Conservation (phyloP, 2,797 vertebrate genomes). For the Acestrorhynchus altus region DNA sequence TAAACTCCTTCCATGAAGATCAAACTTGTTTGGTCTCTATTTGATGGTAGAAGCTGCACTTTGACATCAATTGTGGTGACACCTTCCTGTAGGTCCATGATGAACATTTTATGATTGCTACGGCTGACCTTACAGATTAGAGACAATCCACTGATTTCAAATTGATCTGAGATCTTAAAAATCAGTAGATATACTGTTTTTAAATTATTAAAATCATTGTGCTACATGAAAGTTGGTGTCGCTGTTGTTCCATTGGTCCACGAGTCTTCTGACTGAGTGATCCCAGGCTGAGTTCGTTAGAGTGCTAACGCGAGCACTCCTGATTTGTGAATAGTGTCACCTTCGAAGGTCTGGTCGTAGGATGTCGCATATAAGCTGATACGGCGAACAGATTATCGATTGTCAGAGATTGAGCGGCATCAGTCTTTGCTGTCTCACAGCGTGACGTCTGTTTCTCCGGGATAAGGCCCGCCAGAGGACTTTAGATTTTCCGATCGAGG, state of each 20-base stretch:
- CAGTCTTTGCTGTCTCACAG: neutral
- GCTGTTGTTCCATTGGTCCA: no score
- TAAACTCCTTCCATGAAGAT: no score
- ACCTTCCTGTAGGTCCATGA: no score
- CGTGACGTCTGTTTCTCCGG: constrained; percentile 34
- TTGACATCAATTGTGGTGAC: no score
- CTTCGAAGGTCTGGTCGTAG: constrained; percentile 16
- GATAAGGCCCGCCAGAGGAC: constrained; percentile 44
- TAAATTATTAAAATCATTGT: no score
- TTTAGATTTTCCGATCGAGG: constrained; percentile 45
- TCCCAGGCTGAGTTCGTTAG: neutral
- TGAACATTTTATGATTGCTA: no score
- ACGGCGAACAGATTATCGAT: constrained; percentile 41
- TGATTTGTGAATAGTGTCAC: constrained; percentile 23
- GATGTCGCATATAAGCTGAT: constrained; percentile 32
- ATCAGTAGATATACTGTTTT: no score
- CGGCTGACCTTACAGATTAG: no score
- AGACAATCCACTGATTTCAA: neutral
- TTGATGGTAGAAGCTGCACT: no score
- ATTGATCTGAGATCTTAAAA: no score
- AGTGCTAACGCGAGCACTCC: constrained; percentile 1
- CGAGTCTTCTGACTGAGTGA: neutral
- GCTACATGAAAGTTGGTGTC: no score
- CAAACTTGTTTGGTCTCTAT: no score
- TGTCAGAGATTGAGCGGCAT: neutral